Evolutionary conservation across 2,797 vertebrate genomes (phyloP).

Genomic region (Synaphobranchus kaupii): DNA sequence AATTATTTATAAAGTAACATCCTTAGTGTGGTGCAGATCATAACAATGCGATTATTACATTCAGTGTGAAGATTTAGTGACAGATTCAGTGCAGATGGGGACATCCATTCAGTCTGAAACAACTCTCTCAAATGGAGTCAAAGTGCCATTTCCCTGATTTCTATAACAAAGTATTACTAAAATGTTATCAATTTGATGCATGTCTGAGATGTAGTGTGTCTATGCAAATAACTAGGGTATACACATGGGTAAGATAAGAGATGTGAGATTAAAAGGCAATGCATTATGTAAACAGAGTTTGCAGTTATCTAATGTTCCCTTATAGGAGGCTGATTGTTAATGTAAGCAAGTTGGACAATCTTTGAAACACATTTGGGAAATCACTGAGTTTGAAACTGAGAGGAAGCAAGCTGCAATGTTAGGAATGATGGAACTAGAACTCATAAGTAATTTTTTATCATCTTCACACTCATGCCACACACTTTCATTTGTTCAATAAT

Average conservation of each 20-base stretch:
- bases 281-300: neutral
- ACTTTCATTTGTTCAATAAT: neutral
- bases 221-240: neutral
- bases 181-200: neutral
- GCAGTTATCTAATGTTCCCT: neutral
- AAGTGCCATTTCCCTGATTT: neutral
- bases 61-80: neutral
- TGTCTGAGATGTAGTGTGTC: neutral
- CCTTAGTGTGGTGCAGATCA: neutral
- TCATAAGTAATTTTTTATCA: neutral
- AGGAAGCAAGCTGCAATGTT: neutral
- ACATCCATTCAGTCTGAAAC: neutral
- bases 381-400: slow-evolving; percentile 17
- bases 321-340: neutral
- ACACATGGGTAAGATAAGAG: neutral
- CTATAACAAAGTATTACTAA: neutral
- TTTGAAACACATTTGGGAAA: slow-evolving; percentile 7
- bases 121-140: neutral
- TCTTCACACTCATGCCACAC: neutral
- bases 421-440: neutral
- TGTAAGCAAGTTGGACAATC: neutral
- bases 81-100: neutral
- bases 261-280: neutral
- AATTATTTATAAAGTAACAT: neutral
- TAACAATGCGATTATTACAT: neutral